Evolutionary conservation across 1,140 invertebrate genomes (phyloP).

Genomic region (Oreohelix idahoensis): DNA sequence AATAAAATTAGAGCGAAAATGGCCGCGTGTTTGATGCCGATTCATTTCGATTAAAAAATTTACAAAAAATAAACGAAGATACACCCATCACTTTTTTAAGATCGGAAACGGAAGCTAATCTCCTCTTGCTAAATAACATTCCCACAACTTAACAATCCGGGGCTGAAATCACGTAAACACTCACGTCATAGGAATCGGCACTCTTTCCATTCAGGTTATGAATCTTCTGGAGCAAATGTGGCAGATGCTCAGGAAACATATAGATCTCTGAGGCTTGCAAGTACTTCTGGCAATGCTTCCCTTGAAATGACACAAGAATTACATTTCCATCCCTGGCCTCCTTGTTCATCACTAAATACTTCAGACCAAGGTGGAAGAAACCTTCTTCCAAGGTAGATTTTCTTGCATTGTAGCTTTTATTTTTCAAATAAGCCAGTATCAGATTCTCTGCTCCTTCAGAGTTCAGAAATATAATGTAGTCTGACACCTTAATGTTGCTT

Average conservation of each 20-base stretch:
- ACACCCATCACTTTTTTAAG: too few species aligned
- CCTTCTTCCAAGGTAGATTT: not conserved
- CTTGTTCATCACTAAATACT: not conserved
- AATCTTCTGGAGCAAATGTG: not conserved
- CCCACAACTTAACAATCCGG: too few species aligned
- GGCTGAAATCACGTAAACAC: too few species aligned
- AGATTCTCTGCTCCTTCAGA: not conserved
- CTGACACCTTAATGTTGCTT: not conserved
- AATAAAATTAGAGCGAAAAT: too few species aligned
- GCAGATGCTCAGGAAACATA: not conserved
- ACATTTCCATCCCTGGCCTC: not conserved
- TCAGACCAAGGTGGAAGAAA: not conserved
- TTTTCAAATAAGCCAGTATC: not conserved
- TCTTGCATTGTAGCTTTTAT: too few species aligned
- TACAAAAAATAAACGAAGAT: too few species aligned
- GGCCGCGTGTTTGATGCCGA: too few species aligned
- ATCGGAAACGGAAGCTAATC: too few species aligned
- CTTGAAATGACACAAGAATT: not conserved
- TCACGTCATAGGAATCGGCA: not conserved
- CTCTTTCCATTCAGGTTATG: not conserved
- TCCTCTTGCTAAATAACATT: too few species aligned
- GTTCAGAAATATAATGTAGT: constrained; percentile 2
- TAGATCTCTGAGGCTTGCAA: not conserved
- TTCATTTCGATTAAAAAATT: too few species aligned
- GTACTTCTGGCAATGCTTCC: not conserved